A percentile compares a stretch with the other conserved stretches of the same genome.
Evolutionary conservation across 2,797 vertebrate genomes (phyloP).

Genomic region (Pangasius mekongensis): DNA sequence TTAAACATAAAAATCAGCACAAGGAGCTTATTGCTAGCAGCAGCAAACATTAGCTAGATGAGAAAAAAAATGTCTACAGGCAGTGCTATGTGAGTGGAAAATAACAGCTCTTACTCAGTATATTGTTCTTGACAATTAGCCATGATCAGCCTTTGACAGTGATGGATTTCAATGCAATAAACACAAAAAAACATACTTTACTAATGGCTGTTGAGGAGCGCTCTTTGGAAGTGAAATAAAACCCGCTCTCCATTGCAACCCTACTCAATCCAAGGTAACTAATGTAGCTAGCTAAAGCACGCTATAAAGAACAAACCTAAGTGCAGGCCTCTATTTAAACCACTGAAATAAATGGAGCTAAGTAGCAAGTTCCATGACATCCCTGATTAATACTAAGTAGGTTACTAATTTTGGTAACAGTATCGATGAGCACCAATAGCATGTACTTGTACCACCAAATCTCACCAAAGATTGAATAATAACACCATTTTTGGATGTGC

Average conservation of each 20-base stretch:
- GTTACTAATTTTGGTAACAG: background rate
- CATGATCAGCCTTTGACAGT: background rate
- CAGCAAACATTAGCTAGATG: background rate
- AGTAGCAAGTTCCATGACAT: background rate
- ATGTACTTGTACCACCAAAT: background rate
- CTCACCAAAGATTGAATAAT: background rate
- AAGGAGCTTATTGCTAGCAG: background rate
- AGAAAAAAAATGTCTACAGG: background rate
- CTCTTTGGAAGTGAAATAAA: background rate
- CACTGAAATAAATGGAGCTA: background rate
- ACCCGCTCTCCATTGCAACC: background rate
- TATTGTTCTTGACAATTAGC: background rate
- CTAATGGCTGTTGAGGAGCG: background rate
- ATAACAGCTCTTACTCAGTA: background rate
- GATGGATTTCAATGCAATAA: background rate
- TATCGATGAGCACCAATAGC: background rate
- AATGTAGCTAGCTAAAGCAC: background rate
- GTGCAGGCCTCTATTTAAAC: background rate
- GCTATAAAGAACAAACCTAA: background rate
- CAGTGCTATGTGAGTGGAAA: background rate
- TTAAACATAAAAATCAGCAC: background rate
- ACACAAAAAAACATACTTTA: background rate
- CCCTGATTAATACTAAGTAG: background rate
- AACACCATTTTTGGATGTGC: background rate
- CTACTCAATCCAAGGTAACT: background rate